These are phyloP conservation scores for Oryctolagus cuniculus DNA, from an alignment of 2,113 vertebrate species.

Conservation along the genomic window mOryCun1.1 NC_091435.1:85475001-85475500, in stretches of 20 bases:
- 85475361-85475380: slow-evolving; percentile 18
- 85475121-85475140: background rate
- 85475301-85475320: background rate
- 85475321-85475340: background rate
- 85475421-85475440: slow-evolving; percentile 6
- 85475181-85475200: background rate
- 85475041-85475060: background rate
- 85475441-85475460: background rate
- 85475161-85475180: background rate
- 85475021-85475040: background rate
- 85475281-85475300: slow-evolving; percentile 4
- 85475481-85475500: slow-evolving; percentile 4
- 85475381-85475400: background rate
- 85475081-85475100: background rate
- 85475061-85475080: background rate
- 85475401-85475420: background rate
- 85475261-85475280: slow-evolving; percentile 22
- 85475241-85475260: background rate
- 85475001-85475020: background rate
- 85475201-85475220: background rate
- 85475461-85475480: background rate
- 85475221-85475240: background rate
- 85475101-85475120: background rate
- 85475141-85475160: slow-evolving; percentile 53
- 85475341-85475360: background rate